These are phyloP conservation scores for Spodoptera litura DNA, from an alignment of 1,140 invertebrate genomes.

Conservation along the genomic window DNA sequence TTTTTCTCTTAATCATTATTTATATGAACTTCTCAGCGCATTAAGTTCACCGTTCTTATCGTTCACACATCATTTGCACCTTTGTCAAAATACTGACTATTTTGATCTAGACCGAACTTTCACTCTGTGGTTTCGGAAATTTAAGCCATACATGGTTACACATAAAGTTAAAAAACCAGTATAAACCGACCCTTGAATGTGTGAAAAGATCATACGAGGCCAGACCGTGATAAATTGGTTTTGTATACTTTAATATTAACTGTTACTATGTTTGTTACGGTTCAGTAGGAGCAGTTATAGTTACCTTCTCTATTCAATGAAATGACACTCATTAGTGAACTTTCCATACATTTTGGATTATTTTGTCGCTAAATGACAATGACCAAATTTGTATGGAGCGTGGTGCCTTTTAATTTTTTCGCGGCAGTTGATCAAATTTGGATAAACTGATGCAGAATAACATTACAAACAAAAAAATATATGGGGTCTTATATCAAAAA, in stretches of 20 bases:
- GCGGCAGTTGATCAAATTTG: too few species aligned
- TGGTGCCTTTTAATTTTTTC: too few species aligned
- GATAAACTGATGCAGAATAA: too few species aligned
- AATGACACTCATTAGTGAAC: conserved; percentile 36
- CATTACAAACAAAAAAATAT: too few species aligned
- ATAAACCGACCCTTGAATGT: too few species aligned
- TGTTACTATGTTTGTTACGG: conserved; percentile 54
- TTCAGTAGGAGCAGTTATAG: conserved; percentile 50
- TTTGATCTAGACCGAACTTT: conserved; percentile 49
- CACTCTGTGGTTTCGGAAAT: conserved; percentile 59
- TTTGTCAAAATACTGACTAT: conserved; percentile 40
- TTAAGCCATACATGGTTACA: conserved; percentile 45
- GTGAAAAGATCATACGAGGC: too few species aligned
- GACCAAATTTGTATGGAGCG: too few species aligned
- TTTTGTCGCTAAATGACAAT: conserved; percentile 43
- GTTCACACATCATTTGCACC: conserved; percentile 40
- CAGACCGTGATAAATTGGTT: too few species aligned
- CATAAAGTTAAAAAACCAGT: too few species aligned
- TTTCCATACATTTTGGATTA: conserved; percentile 35
- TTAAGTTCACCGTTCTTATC: neutral
- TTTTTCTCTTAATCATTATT: conserved; percentile 1
- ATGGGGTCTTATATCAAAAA: too few species aligned
- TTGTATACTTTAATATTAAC: conserved; percentile 39
- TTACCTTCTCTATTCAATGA: conserved; percentile 50
- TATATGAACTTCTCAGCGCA: neutral